Conservation (phyloP, 2,888 invertebrate species). For the Plebejus argus region DNA sequence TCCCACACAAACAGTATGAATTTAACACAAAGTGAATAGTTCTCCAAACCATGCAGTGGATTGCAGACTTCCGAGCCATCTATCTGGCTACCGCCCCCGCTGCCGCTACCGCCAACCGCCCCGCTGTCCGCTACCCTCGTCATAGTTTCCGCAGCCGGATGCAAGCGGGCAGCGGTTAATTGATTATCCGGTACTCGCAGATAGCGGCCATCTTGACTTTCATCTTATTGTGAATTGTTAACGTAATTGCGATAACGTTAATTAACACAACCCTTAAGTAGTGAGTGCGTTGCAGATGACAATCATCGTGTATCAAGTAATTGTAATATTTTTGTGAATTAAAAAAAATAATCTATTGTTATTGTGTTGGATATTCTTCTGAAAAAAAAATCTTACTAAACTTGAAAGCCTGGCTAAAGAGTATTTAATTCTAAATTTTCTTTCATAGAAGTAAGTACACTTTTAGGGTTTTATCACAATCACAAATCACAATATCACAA, state of each 20-base stretch:
- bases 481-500: too few relatives aligned
- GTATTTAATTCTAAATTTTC: too few relatives aligned
- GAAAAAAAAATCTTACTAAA: too few relatives aligned
- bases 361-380: too few relatives aligned
- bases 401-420: too few relatives aligned
- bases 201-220: conserved; percentile 49
- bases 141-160: conserved; percentile 72
- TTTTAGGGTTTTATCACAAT: too few relatives aligned
- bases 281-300: background rate
- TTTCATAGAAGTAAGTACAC: too few relatives aligned
- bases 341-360: background rate
- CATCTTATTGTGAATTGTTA: conserved; percentile 40
- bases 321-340: background rate
- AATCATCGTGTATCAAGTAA: background rate
- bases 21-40: conserved; percentile 34
- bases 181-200: conserved; percentile 67
- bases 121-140: conserved; percentile 51
- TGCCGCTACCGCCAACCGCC: background rate
- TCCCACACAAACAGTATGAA: conserved; percentile 5
- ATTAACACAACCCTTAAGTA: background rate
- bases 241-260: conserved; percentile 32
- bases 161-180: conserved; percentile 75
- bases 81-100: conserved; percentile 49
- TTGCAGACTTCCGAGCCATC: conserved; percentile 65
- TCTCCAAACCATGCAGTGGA: conserved; percentile 46